A percentile compares a stretch with the other conserved stretches of the same genome.
Evolutionary conservation across 2,888 invertebrate species (phyloP).

Genomic region (Lottia scabra): DNA sequence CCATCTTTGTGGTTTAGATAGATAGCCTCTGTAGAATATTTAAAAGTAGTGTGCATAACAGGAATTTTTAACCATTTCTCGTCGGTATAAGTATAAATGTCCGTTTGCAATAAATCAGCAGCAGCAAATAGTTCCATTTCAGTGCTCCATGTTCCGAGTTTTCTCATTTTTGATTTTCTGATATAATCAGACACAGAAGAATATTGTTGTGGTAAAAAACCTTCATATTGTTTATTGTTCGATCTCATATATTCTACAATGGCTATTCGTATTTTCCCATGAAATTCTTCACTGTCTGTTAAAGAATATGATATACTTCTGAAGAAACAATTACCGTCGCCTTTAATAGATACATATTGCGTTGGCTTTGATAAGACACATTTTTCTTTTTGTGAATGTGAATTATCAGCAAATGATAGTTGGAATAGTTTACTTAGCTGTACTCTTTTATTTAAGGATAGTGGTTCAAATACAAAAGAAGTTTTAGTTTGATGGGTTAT

Average conservation of each 20-base stretch:
- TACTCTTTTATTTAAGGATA: background rate
- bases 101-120: background rate
- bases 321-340: background rate
- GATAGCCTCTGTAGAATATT: no score
- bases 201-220: background rate
- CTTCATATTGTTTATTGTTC: background rate
- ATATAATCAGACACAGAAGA: background rate
- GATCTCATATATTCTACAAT: background rate
- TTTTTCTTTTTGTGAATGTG: background rate
- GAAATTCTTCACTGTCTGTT: background rate
- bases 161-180: background rate
- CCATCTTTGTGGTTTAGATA: no score
- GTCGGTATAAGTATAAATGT: no score
- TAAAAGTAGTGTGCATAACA: no score
- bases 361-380: background rate
- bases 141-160: background rate
- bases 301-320: background rate
- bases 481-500: background rate
- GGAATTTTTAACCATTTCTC: no score
- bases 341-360: background rate
- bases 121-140: background rate
- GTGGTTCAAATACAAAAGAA: background rate
- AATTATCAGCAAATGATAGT: background rate
- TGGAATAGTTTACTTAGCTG: background rate
- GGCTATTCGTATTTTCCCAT: background rate